These are phyloP conservation scores for Dione juno DNA, from an alignment of 2,888 invertebrate genomes.

Conservation along the genomic window DNA sequence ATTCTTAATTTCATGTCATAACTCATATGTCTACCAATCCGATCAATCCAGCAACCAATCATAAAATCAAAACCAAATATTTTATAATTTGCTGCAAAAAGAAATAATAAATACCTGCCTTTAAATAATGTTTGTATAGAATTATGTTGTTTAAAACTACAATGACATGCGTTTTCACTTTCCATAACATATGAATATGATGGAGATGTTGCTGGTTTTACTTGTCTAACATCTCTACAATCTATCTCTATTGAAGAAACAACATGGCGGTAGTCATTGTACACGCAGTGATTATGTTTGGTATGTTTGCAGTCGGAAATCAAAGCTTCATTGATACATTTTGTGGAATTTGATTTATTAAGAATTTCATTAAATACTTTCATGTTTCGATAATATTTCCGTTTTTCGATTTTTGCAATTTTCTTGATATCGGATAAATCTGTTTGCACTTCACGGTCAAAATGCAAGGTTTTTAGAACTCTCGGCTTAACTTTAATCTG, in stretches of 20 bases:
- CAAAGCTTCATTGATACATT: not conserved
- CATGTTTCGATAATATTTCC: conserved; percentile 10
- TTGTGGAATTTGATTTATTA: conserved; percentile 1
- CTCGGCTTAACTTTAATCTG: conserved; percentile 49
- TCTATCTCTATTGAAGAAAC: conserved; percentile 63
- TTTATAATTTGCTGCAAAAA: no score
- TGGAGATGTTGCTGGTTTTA: conserved; percentile 57
- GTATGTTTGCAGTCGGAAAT: not conserved
- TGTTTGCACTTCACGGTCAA: conserved; percentile 44
- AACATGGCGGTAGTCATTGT: conserved; percentile 48
- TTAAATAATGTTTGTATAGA: conserved; percentile 68
- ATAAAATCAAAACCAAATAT: no score
- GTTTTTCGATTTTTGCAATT: not conserved
- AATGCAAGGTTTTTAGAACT: conserved; percentile 16
- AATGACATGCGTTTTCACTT: not conserved
- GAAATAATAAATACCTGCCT: conserved; percentile 52
- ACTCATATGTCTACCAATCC: no score
- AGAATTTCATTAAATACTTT: not conserved
- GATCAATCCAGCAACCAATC: no score
- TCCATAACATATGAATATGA: conserved; percentile 5
- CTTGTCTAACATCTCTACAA: conserved; percentile 55
- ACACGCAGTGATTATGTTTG: conserved; percentile 4
- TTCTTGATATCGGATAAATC: conserved; percentile 21
- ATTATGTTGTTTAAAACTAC: conserved; percentile 29
- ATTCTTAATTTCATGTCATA: no score